Evolutionary conservation across 2,888 invertebrate species (phyloP).

Genomic region (Galeopsomyia nigrocyanea): DNA sequence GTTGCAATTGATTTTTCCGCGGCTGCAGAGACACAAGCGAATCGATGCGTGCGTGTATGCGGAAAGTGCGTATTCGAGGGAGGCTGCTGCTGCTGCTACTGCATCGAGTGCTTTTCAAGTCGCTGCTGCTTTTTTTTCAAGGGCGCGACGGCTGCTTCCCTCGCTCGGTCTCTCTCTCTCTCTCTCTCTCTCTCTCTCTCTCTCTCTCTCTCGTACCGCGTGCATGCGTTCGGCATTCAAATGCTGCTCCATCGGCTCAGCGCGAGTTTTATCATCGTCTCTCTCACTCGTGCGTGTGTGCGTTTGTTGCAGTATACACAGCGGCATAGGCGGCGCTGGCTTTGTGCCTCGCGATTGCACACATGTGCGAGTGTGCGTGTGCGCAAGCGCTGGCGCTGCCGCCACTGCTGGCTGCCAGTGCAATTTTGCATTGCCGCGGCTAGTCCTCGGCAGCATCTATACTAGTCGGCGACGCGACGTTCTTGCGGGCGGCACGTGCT

Average conservation of each 20-base stretch:
- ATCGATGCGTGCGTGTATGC: too few relatives aligned
- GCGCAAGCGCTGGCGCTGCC: conserved; percentile 1
- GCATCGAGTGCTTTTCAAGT: conserved; percentile 37
- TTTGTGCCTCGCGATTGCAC: not conserved
- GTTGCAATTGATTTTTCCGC: too few relatives aligned
- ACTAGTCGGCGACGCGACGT: conserved; percentile 39
- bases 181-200: not conserved
- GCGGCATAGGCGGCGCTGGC: not conserved
- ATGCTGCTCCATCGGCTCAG: conserved; percentile 12
- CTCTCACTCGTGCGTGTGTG: not conserved
- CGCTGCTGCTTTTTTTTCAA: conserved; percentile 19
- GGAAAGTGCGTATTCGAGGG: not conserved
- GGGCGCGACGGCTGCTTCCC: conserved; percentile 17
- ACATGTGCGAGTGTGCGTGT: not conserved
- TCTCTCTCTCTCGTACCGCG: not conserved
- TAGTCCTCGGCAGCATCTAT: conserved; percentile 7
- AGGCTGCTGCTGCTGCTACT: too few relatives aligned
- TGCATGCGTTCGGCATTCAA: not conserved
- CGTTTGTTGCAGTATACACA: too few relatives aligned
- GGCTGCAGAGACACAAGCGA: too few relatives aligned
- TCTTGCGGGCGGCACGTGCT: conserved; percentile 48
- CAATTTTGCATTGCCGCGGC: conserved; percentile 37
- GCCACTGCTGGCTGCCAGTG: conserved; percentile 2
- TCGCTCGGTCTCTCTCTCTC: conserved; percentile 6
- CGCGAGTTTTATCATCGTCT: too few relatives aligned